Base-by-base conservation (phyloP, 2,797 vertebrate species). In the Anniella stebbinsi region DNA sequence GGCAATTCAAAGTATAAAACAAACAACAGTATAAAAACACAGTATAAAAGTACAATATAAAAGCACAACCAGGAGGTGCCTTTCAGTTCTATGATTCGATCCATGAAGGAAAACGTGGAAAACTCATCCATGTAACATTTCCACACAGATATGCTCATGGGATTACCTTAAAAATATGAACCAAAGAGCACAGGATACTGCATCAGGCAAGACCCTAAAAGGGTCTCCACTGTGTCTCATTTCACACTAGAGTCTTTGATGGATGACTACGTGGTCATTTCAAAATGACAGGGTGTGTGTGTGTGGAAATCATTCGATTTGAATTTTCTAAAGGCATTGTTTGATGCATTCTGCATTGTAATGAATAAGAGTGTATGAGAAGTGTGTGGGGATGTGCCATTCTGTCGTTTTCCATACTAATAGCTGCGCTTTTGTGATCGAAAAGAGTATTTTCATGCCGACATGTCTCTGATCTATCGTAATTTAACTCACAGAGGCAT, bases 401-500 rank as follows among this genome's bases (percentile, higher is more conserved):
- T 88, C 66, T 45, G 63, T 85, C 57, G 1, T 48, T 88, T 88
- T 88, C 87, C 36, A 36, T 36, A 38, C 18, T 33, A 73, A 4
- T 87, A 80, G 51, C 85, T 75, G 23, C 2, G 81, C 54, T 69
- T 57, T 81, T 63, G 67, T 25, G 38, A 18, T 45, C 23, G 0
- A 5, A 30, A 76, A 78, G 1, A 88, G 36, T 45, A 45, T 51
- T 87, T 91, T 78, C 80, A 13, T 7, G 25, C 23, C 83, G 83
- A 75, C 28, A 8, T 1, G 0, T 48, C 18, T 82, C 36, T 93
- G 0, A 0, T 86, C 86, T 90, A 70, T 54, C 88, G 80, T 60
- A 70, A 77, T 33, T 51, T 80, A 76, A 88, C 66, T 76, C 69
- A 63, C 6, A 80, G 84, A 1, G 84, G 66, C 84, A 78, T 45